These are phyloP conservation scores for Chrysolina americana DNA, from an alignment of 2,888 invertebrate genomes.

Conservation along the genomic window DNA sequence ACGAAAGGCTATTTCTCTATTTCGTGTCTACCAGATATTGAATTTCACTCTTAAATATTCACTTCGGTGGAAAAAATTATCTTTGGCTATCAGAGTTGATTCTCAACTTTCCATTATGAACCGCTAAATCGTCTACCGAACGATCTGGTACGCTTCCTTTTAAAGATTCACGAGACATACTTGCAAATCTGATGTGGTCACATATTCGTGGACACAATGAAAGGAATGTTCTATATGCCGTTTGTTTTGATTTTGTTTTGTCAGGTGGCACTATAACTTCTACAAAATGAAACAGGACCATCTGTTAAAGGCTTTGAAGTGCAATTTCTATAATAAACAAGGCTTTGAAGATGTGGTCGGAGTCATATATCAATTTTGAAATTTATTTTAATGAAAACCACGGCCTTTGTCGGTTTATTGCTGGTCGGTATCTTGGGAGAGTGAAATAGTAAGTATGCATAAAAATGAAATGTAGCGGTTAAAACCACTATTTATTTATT, in stretches of 20 bases:
- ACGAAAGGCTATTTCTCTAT: too few species aligned
- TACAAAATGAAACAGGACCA: background rate
- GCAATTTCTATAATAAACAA: slow-evolving; percentile 25
- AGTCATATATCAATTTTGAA: slow-evolving; percentile 22
- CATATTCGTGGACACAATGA: background rate
- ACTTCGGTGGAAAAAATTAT: too few species aligned
- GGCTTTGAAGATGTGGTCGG: slow-evolving; percentile 21
- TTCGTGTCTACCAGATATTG: too few species aligned
- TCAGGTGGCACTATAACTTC: slow-evolving; percentile 27
- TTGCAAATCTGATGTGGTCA: background rate
- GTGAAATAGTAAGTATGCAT: too few species aligned
- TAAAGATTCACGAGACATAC: too few species aligned
- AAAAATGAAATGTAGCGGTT: too few species aligned
- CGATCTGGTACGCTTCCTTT: too few species aligned
- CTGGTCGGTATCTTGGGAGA: background rate
- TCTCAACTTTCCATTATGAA: too few species aligned
- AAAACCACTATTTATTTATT: too few species aligned
- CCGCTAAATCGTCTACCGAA: too few species aligned
- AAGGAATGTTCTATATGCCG: background rate
- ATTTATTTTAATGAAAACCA: background rate
- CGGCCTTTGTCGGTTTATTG: background rate
- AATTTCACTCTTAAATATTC: too few species aligned
- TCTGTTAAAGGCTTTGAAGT: slow-evolving; percentile 23
- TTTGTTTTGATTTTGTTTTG: slow-evolving; percentile 26
- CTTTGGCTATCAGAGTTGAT: too few species aligned